These are phyloP conservation scores for Carapus acus DNA, from an alignment of 2,797 vertebrate species.

Conservation along the genomic window DNA sequence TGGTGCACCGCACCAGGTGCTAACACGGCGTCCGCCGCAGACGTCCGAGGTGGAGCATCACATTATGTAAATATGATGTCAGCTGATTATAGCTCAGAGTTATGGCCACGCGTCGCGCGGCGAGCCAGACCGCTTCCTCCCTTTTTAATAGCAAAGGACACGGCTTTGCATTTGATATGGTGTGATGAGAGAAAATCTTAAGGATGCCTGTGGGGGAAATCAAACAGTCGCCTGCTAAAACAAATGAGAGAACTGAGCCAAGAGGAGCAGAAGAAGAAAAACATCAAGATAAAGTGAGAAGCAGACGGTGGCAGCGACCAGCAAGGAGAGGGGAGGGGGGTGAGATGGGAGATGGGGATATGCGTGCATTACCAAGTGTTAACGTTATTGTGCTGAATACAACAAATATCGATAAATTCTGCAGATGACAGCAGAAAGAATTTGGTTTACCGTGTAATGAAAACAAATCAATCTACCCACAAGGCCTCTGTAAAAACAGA, in stretches of 20 bases:
- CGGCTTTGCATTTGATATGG: conserved; percentile 49
- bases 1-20: conserved; percentile 42
- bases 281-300: conserved; percentile 12
- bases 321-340: too few relatives aligned
- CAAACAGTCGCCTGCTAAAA: conserved; percentile 31
- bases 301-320: conserved; percentile 18
- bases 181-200: conserved; percentile 54
- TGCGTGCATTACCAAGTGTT: too few relatives aligned
- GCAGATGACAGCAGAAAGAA: conserved; percentile 3
- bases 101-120: conserved; percentile 42
- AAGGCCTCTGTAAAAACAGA: too few relatives aligned
- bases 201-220: conserved; percentile 49
- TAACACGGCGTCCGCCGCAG: conserved; percentile 48
- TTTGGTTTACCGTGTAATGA: not conserved
- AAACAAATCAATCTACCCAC: not conserved
- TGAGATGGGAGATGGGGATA: too few relatives aligned
- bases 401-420: not conserved
- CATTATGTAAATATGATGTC: conserved; percentile 61
- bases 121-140: conserved; percentile 47
- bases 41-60: conserved; percentile 59
- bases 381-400: not conserved
- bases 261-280: conserved; percentile 20
- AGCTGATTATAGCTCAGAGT: conserved; percentile 48
- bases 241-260: conserved; percentile 29
- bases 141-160: conserved; percentile 43